phyloP scores from a whole-genome alignment of 2,888 invertebrate species.

The Spodoptera exigua region DNA sequence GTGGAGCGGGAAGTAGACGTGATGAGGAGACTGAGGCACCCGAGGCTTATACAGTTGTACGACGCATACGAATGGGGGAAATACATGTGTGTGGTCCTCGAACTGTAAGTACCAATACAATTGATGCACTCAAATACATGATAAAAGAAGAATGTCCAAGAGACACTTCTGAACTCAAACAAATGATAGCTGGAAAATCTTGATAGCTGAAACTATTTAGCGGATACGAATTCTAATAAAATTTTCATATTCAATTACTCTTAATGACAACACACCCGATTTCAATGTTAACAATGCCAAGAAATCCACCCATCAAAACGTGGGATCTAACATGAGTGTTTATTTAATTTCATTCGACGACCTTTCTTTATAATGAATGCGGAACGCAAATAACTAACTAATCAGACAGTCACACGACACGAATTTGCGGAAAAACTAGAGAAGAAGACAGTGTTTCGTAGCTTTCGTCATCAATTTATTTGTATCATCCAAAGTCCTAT shows the following conservation, averaged over 20 bases:
- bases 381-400: conserved; percentile 37
- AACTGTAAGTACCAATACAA: conserved; percentile 94
- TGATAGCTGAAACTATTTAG: conserved; percentile 18
- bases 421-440: conserved; percentile 32
- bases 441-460: conserved; percentile 18
- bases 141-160: conserved; percentile 21
- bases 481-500: conserved; percentile 28
- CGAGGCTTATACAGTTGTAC: conserved; percentile 98
- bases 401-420: conserved; percentile 37
- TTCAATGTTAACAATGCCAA: conserved; percentile 54
- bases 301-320: conserved; percentile 40
- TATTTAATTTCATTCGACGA: conserved; percentile 50
- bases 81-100: conserved; percentile 98
- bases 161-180: conserved; percentile 23
- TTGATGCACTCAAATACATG: conserved; percentile 2
- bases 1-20: conserved; percentile 99
- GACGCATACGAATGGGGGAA: conserved; percentile 98
- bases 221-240: conserved; percentile 30
- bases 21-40: conserved; percentile 98
- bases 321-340: conserved; percentile 41
- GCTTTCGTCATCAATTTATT: conserved; percentile 60
- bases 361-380: conserved; percentile 45
- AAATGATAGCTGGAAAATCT: conserved; percentile 16
- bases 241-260: conserved; percentile 21
- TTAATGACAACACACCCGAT: conserved; percentile 24